Conservation (phyloP, 2,888 invertebrate species). For the Agriotes lineatus region DNA sequence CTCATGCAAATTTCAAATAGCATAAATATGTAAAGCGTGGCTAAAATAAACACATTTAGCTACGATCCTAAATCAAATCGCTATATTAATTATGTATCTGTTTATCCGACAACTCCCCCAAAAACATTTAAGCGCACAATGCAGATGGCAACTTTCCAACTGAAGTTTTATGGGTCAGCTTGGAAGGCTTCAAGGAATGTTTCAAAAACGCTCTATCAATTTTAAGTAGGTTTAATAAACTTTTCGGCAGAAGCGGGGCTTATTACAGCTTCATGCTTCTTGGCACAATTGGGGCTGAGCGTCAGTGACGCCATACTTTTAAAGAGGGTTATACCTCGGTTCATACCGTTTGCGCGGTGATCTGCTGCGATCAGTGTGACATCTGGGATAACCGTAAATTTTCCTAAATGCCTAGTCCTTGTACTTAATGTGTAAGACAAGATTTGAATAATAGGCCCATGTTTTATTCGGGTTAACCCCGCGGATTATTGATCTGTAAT, state of each 20-base stretch:
- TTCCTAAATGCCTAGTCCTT: constrained; percentile 25
- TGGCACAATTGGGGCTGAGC: constrained; percentile 18
- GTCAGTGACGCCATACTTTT: constrained; percentile 19
- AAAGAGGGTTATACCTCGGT: constrained; percentile 21
- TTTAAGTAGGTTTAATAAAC: constrained; percentile 14
- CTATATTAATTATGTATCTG: not conserved
- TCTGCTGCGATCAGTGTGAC: constrained; percentile 27
- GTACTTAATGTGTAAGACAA: constrained; percentile 28
- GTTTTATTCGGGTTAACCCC: constrained; percentile 14
- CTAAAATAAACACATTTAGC: no score
- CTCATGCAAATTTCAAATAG: no score
- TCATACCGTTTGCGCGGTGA: constrained; percentile 29
- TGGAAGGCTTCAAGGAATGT: not conserved
- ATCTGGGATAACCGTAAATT: constrained; percentile 42
- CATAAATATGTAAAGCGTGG: no score
- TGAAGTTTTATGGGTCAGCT: not conserved
- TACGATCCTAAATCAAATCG: no score
- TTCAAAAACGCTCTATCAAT: not conserved
- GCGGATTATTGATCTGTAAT: constrained; percentile 7
- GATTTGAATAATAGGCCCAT: constrained; percentile 37
- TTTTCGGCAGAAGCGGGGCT: not conserved
- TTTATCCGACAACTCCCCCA: not conserved
- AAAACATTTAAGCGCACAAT: not conserved
- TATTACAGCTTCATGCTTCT: not conserved
- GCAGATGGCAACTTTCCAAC: not conserved